phyloP scores from a whole-genome alignment of 2,113 vertebrate species.

The Furnarius figulus region DNA sequence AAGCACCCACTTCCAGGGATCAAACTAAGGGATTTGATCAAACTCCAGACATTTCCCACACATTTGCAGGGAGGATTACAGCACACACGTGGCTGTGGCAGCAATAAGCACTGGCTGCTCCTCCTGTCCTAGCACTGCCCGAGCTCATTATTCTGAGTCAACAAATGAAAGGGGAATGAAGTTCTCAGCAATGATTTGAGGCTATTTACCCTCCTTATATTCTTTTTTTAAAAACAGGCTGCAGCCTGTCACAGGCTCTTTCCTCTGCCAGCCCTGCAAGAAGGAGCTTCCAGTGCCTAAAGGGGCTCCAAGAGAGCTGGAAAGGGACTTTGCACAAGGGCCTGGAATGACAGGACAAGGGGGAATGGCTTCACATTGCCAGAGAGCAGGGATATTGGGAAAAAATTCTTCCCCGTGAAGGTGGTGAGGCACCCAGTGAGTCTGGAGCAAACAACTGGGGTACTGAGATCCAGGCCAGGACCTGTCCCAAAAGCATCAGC shows the following conservation, averaged over 20 bases:
- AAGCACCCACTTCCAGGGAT: neutral
- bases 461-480: neutral
- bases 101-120: neutral
- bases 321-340: neutral
- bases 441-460: fast-evolving
- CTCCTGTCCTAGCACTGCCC: neutral
- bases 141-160: slow-evolving; percentile 1
- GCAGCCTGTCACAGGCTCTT: neutral
- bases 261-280: neutral
- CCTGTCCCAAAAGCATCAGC: neutral
- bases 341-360: neutral
- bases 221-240: neutral
- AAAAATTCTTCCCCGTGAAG: neutral
- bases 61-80: neutral
- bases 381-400: neutral
- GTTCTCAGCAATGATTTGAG: neutral
- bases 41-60: neutral
- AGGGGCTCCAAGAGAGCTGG: neutral
- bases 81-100: neutral
- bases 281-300: neutral
- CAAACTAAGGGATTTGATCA: neutral
- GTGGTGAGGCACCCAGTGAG: fast-evolving
- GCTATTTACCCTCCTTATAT: neutral
- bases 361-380: neutral
- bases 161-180: neutral